phyloP scores from a whole-genome alignment of 2,888 invertebrate species.

The Pyrocoelia pectoralis region DNA sequence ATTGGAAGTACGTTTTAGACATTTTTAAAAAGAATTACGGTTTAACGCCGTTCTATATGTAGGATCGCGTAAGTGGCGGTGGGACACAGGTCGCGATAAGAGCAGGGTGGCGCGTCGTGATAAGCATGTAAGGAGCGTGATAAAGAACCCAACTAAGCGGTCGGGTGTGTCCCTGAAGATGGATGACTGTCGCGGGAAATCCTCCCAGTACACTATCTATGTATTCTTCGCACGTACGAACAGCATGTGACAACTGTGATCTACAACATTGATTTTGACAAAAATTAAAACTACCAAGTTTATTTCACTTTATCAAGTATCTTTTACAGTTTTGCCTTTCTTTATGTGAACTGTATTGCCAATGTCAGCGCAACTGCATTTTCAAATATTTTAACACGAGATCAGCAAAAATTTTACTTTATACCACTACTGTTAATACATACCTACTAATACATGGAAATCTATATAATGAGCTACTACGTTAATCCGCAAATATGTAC shows the following conservation, averaged over 20 bases:
- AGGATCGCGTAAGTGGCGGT: conserved; percentile 46
- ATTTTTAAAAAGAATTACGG: conserved; percentile 8
- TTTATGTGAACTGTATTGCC: too few relatives aligned
- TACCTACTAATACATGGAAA: too few relatives aligned
- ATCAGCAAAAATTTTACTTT: too few relatives aligned
- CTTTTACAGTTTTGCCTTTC: too few relatives aligned
- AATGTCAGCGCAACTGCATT: too few relatives aligned
- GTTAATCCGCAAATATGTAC: too few relatives aligned
- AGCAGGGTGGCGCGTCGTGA: conserved; percentile 55
- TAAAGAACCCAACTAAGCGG: conserved; percentile 57
- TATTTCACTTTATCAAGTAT: too few relatives aligned
- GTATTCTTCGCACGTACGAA: conserved; percentile 58
- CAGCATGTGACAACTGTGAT: conserved; percentile 60
- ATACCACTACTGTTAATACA: too few relatives aligned
- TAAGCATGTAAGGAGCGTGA: conserved; percentile 59
- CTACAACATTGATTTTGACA: conserved; percentile 58
- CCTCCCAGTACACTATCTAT: conserved; percentile 54
- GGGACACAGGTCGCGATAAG: conserved; percentile 58
- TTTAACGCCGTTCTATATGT: conserved; percentile 40
- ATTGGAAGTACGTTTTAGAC: neutral
- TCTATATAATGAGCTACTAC: too few relatives aligned
- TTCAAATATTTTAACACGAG: too few relatives aligned
- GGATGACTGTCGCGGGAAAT: conserved; percentile 62
- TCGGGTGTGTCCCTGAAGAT: conserved; percentile 61
- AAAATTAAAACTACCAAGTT: conserved; percentile 34